Evolutionary conservation across 2,888 invertebrate species (phyloP).

Genomic region (Hermaeophaga mercurialis): DNA sequence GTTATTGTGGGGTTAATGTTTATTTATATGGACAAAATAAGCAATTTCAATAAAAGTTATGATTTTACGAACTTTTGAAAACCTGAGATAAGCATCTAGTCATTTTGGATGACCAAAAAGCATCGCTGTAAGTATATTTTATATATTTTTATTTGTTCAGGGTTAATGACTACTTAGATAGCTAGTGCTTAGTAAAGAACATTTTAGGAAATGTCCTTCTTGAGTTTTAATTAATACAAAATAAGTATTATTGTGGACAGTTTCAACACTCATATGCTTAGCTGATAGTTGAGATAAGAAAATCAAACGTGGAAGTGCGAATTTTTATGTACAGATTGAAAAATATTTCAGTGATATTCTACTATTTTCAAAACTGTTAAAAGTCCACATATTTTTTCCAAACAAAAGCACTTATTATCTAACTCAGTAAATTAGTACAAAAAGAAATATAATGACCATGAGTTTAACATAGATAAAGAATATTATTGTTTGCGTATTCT

Average conservation of each 20-base stretch:
- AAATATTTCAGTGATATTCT: not conserved
- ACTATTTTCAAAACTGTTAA: no score
- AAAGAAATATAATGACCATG: not conserved
- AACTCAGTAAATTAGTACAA: no score
- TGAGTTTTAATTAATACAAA: constrained; percentile 4
- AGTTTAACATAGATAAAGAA: not conserved
- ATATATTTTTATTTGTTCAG: not conserved
- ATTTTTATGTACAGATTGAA: no score
- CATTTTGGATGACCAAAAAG: not conserved
- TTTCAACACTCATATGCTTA: no score
- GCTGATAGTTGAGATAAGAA: constrained; percentile 2
- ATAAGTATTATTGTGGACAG: no score
- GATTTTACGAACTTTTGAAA: constrained; percentile 12
- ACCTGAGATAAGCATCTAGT: not conserved
- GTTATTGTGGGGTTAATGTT: constrained; percentile 25
- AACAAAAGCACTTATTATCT: no score
- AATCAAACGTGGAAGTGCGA: no score
- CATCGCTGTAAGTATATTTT: constrained; percentile 8
- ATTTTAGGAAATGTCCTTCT: constrained; percentile 5
- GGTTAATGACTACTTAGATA: constrained; percentile 3
- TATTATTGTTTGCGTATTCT: not conserved
- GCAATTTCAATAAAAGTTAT: constrained; percentile 19
- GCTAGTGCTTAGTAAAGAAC: constrained; percentile 8
- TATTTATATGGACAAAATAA: constrained; percentile 13
- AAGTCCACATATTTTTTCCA: no score